phyloP scores from a whole-genome alignment of 2,113 vertebrate species.

The Ellobius talpinus region DNA sequence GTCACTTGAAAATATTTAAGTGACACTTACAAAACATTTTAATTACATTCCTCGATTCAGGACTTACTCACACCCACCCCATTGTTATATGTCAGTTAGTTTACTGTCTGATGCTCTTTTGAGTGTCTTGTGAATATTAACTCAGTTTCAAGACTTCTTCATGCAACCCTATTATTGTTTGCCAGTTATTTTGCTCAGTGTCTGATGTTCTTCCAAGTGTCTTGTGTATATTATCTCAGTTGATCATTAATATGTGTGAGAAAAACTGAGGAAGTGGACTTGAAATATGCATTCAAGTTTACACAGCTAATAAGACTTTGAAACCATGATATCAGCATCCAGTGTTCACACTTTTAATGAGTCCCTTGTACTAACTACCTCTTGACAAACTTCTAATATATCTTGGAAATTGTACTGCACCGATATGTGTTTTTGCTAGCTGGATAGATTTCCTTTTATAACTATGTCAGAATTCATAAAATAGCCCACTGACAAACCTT shows the following conservation, averaged over 20 bases:
- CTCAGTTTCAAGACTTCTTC: too few species aligned
- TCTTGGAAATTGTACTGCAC: background rate
- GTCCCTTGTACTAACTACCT: background rate
- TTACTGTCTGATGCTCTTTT: background rate
- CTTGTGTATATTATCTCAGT: background rate
- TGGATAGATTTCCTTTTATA: background rate
- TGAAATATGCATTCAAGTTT: background rate
- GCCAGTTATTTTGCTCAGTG: background rate
- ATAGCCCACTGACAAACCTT: background rate
- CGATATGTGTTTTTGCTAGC: background rate
- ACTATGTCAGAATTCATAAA: slow-evolving; percentile 5
- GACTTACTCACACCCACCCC: background rate
- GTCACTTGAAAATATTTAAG: slow-evolving; percentile 12
- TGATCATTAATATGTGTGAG: background rate
- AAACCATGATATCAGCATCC: background rate
- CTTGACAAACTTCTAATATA: background rate
- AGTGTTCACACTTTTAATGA: background rate
- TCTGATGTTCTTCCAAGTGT: too few species aligned
- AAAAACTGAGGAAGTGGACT: background rate
- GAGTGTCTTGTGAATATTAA: background rate
- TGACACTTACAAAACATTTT: background rate
- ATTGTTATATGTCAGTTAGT: slow-evolving; percentile 4
- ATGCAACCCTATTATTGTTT: background rate
- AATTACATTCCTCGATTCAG: slow-evolving; percentile 27
- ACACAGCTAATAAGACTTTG: slow-evolving; percentile 18